Conservation (phyloP, 2,113 vertebrate species). For the Phocoena sinus region DNA sequence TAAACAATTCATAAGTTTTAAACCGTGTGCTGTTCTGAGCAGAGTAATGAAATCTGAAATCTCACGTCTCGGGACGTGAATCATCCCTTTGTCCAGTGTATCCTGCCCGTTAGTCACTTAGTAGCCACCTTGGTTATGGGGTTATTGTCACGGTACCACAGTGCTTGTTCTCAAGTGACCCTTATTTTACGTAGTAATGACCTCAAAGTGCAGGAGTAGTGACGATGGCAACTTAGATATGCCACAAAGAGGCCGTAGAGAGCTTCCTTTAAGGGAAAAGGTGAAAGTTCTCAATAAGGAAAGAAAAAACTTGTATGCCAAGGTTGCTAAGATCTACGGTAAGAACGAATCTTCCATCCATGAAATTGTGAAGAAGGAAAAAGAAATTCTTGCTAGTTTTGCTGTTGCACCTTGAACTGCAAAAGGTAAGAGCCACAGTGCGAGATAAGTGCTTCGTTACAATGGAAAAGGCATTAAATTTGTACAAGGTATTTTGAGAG, state of each 20-base stretch:
- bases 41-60: no score
- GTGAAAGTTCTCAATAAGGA: background rate
- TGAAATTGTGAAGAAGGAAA: background rate
- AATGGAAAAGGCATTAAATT: background rate
- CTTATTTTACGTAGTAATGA: background rate
- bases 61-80: background rate
- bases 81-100: background rate
- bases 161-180: background rate
- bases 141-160: background rate
- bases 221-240: background rate
- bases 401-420: background rate
- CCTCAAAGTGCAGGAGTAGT: no score
- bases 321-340: background rate
- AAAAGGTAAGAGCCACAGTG: background rate
- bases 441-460: background rate
- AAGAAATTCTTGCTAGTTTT: background rate
- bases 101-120: background rate
- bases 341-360: background rate
- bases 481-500: background rate
- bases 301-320: background rate
- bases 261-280: background rate
- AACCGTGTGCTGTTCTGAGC: no score
- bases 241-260: background rate
- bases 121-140: background rate
- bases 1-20: no score